Base-by-base conservation (phyloP, 2,888 invertebrate genomes). In the Agelastica alni region DNA sequence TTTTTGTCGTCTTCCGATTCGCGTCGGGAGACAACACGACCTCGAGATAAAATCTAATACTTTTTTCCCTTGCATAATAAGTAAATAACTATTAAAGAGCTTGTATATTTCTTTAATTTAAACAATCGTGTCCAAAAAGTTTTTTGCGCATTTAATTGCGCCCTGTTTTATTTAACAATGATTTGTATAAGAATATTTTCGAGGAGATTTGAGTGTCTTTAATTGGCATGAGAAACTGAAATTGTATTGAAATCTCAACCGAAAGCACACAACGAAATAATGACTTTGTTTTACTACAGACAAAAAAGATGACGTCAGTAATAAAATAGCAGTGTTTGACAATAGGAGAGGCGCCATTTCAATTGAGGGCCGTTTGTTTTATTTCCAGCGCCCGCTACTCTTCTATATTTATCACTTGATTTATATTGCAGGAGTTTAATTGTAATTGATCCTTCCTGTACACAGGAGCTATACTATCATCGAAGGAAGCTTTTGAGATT, bases 361-460 rank as follows among this genome's bases (percentile, higher is more conserved):
- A 75, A 75, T 75, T 75, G 74, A 73, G 64, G 66, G 67, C 70
- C 68, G 73, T 73, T 69, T 72, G 73, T 74, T 75, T 72, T 68
- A 70, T 74, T 72, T 72, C 72, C 68, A 73, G 67, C 68, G 73
- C 71, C 70, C 69, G 70, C 66, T 69, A 67, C 69, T 69, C 67
- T 46, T 73, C 70, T 70, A 65, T 74, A 74, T 75, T 74, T 74
- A 75, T 70, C 72, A 74, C 74, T 75, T 75, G 74, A 75, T 75
- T 73, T 75, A 74, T 73, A 66, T 71, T 71, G 70, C 70, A 69
- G 72, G 71, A 69, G 71, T 69, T 58, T 73, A 74, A 74, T 75
- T 74, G 72, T 73, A 73, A 75, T 75, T 75, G 72, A 74, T 75
- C 75, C 75, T 75, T 75, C 75, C 75, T 71, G 72, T 65, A 62